Base-by-base conservation (phyloP, 1,140 invertebrate genomes). In the Papilio polytes region DNA sequence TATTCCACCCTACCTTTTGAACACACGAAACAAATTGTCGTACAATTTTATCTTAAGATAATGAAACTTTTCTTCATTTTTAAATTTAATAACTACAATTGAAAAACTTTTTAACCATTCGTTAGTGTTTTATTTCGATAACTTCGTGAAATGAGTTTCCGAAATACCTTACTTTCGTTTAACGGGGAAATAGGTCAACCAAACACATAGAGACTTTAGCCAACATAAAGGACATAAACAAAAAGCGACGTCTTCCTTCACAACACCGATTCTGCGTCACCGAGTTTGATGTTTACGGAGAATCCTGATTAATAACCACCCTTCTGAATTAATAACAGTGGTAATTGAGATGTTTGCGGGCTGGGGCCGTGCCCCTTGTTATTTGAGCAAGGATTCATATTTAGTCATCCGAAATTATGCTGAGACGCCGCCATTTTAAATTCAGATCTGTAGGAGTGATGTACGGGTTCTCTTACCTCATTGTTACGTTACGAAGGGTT, bases 271-370 rank as follows among this genome's bases (percentile, higher is more conserved):
- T 82, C 81, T 80, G 80, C 81, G 84, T 84, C 84, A 82, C 84
- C 84, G 81, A 76, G 13, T 74, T 59, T 82, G 81, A 80, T 85
- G 81, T 88, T 86, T 85, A 80, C 80, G 80, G 74, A 86, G 83
- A 85, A 18, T 84, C 83, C 80, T 87, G 88, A 88, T 88, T 89
- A 90, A 89, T 84, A 88, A 87, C 84, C 83, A 85, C 83, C 85
- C 89, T 85, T 59, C 84, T 84, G 87, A 89, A 91, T 90, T 91
- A 91, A 91, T 90, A 91, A 91, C 74, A 80, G 74, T 78, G 80
- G 90, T 91, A 91, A 91, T 91, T 91, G 90, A 91, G 90, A 91
- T 90, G 87, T 90, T 91, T 89, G 87, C 84, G 72, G 84, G 80
- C 78, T 76, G 77, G 59, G 81, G 76, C 80, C 80, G 80, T 81